Base-by-base conservation (phyloP, 2,888 invertebrate species). In the Apodemia zela region DNA sequence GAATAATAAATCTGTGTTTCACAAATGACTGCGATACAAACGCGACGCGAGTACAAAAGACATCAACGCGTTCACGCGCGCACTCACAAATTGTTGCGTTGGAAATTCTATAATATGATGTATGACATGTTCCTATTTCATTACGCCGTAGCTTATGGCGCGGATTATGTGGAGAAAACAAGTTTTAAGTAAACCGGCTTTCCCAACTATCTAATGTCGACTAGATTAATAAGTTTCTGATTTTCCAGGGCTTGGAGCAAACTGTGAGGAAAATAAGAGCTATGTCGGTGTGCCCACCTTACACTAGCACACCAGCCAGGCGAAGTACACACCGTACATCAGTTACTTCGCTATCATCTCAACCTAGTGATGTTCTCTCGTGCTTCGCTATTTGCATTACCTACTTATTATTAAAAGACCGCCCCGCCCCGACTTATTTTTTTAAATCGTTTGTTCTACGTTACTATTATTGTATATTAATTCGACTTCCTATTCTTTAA, bases 81-180 rank as follows among this genome's bases (percentile, higher is more conserved):
- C 3, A 3, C 17, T 1, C 10, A 10, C 17, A 6, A n/a, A 3
- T 47, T 17, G 47, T 47, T 15, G n/a, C n/a, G 4, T 49, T 8
- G 18, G 21, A 49, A 18, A 21, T 49, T 49, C 49, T 49, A n/a
- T n/a, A n/a, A 10, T 49, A 21, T 11, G 17, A 49, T 49, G 18
- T 18, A 49, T n/a, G 51, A 10, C 21, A 25, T 25, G 51, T 21
- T 13, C 51, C 51, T 54, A 18, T 21, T 54, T 21, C 15, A 5
- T 54, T 21, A 25, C 54, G 13, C 6, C 25, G 54, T 21, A 54
- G 54, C 54, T 54, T 54, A 54, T 54, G 51, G 54, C 7, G 54
- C 2, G 6, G 25, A 54, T 54, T 54, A 25, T 54, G 10, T 25
- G 6, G 3, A 25, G 54, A 25, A 54, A 54, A 54, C 54, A 10